Evolutionary conservation across 1,140 invertebrate species (phyloP), one percentile per base, ranked within the genome.

Genomic region (Lasioglossum baleicum): DNA sequence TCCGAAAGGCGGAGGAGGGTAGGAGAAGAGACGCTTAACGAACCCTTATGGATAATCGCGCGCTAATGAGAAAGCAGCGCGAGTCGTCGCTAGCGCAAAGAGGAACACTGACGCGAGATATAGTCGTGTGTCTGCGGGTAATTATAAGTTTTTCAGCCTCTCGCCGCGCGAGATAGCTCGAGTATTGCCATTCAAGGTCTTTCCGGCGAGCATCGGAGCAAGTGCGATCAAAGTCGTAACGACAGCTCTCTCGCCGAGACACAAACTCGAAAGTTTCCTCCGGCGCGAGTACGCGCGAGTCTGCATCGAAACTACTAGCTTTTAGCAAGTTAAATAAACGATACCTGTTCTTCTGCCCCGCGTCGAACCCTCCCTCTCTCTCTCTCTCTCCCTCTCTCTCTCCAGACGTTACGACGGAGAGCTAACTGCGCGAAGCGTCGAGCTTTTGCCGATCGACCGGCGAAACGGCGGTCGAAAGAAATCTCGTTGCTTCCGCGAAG

Each of bases 381-480:
- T 48, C 44, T 48, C 44, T n/a, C n/a, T n/a, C n/a, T n/a, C n/a
- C n/a, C n/a, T n/a, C n/a, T n/a, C n/a, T n/a, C n/a, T n/a, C n/a
- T n/a, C n/a, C n/a, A n/a, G n/a, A n/a, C n/a, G n/a, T n/a, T n/a
- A n/a, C n/a, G n/a, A n/a, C n/a, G n/a, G n/a, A n/a, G n/a, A n/a
- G n/a, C n/a, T n/a, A 91, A 90, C 90, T 90, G 86, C 82, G 68
- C 82, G 88, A 86, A 90, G n/a, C n/a, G n/a, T n/a, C n/a, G n/a
- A n/a, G n/a, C n/a, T n/a, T n/a, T n/a, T n/a, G n/a, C n/a, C n/a
- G n/a, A n/a, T n/a, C n/a, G n/a, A n/a, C n/a, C n/a, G n/a, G n/a
- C n/a, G n/a, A n/a, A n/a, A n/a, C n/a, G n/a, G n/a, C n/a, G n/a
- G n/a, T n/a, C n/a, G n/a, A n/a, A n/a, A n/a, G n/a, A n/a, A n/a